Percentiles rank a stretch among this genome's conserved stretches.
These are phyloP conservation scores for Pelochelys cantorii DNA, from an alignment of 2,797 vertebrate species.

Conservation along the genomic window DNA sequence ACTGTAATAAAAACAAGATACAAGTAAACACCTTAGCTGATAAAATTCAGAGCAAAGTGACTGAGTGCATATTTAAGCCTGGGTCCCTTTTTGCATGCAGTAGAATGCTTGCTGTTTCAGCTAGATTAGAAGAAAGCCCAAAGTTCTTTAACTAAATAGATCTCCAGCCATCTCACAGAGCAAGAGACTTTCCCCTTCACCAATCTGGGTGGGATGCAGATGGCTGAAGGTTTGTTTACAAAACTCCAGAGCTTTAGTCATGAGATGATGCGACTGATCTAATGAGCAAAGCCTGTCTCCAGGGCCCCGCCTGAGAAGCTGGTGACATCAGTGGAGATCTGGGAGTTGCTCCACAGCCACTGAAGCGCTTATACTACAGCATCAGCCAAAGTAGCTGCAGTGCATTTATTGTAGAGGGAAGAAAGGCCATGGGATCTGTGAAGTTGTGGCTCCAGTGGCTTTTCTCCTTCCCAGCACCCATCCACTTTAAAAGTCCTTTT, in stretches of 20 bases:
- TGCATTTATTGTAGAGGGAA: not conserved
- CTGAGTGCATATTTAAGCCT: constrained; percentile 35
- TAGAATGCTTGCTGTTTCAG: not conserved
- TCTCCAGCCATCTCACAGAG: not conserved
- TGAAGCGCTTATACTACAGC: constrained; percentile 40
- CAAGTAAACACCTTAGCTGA: constrained; percentile 57
- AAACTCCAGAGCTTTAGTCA: constrained; percentile 9
- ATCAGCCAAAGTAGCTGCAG: constrained; percentile 56
- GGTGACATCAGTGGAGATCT: constrained; percentile 11
- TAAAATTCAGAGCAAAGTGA: constrained; percentile 50
- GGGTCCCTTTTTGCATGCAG: constrained; percentile 9
- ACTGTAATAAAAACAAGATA: constrained; percentile 66
- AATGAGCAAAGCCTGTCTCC: not conserved
- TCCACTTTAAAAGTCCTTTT: not conserved
- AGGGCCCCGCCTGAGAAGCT: not conserved
- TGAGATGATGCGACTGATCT: constrained; percentile 12
- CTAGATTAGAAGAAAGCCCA: constrained; percentile 15
- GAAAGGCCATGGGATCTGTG: not conserved
- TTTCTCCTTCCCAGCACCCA: not conserved
- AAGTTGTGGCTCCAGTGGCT: not conserved
- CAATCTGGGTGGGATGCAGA: constrained; percentile 62
- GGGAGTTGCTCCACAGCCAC: not conserved
- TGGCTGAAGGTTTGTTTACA: constrained; percentile 60
- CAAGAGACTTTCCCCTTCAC: not conserved
- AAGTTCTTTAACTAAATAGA: not conserved